Evolutionary conservation across 1,140 invertebrate species (phyloP).

Genomic region (Nautilus pompilius): DNA sequence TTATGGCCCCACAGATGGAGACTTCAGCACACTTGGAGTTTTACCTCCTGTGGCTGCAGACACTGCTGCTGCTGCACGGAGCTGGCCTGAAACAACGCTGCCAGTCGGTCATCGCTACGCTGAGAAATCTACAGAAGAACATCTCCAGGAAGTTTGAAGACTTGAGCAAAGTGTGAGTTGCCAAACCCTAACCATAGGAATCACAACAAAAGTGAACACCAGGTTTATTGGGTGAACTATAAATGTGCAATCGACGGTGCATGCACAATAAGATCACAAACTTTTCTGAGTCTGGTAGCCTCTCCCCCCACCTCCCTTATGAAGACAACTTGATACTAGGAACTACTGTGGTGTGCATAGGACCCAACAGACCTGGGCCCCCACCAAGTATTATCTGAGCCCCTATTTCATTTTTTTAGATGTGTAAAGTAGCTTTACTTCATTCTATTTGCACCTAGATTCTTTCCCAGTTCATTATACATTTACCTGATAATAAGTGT

Average conservation of each 20-base stretch:
- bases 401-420: too few relatives aligned
- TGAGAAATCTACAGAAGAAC: conserved; percentile 77
- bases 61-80: conserved; percentile 65
- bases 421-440: too few relatives aligned
- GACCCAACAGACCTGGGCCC: too few relatives aligned
- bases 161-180: conserved; percentile 78
- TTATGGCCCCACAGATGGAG: conserved; percentile 71
- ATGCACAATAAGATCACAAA: too few relatives aligned
- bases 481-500: neutral
- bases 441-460: neutral
- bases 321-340: too few relatives aligned
- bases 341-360: too few relatives aligned
- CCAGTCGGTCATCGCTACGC: conserved; percentile 59
- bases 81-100: conserved; percentile 58
- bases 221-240: neutral
- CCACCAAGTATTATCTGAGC: too few relatives aligned
- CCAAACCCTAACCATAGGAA: neutral
- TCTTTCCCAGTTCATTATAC: neutral
- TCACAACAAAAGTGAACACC: neutral
- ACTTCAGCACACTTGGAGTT: conserved; percentile 80
- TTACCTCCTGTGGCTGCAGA: conserved; percentile 77
- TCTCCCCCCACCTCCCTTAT: too few relatives aligned
- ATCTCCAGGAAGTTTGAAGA: conserved; percentile 76
- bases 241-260: neutral
- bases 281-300: too few relatives aligned